These are phyloP conservation scores for Nasonia longicornis DNA, from an alignment of 1,140 invertebrate species.

Conservation along the genomic window DNA sequence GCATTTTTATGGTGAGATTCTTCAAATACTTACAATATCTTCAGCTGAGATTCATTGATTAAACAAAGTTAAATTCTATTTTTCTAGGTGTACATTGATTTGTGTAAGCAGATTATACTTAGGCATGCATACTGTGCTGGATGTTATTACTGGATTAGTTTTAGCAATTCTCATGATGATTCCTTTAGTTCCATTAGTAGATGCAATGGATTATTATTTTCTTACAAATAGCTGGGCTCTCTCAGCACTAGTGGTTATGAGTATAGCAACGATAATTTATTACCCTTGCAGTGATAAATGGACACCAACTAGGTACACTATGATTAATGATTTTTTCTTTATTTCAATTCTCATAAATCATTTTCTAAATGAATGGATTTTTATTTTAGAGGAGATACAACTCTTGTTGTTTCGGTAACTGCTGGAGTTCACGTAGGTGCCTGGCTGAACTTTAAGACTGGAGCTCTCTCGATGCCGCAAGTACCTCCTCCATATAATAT, in stretches of 20 bases:
- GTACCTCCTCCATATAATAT: constrained; percentile 78
- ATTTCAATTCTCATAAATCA: background rate
- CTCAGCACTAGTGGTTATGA: constrained; percentile 73
- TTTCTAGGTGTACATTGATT: constrained; percentile 79
- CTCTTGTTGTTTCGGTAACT: constrained; percentile 84
- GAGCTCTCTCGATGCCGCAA: constrained; percentile 73
- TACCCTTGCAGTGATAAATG: constrained; percentile 82
- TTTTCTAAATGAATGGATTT: background rate
- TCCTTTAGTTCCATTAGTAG: constrained; percentile 80
- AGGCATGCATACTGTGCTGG: constrained; percentile 92
- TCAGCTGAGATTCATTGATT: background rate
- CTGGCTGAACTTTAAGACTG: constrained; percentile 86
- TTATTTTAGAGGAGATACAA: constrained; percentile 83
- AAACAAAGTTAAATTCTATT: constrained; percentile 19
- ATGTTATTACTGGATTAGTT: constrained; percentile 80
- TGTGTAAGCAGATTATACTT: constrained; percentile 89
- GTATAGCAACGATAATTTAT: constrained; percentile 77
- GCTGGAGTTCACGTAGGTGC: constrained; percentile 84
- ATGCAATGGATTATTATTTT: constrained; percentile 79
- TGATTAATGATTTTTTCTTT: constrained; percentile 33
- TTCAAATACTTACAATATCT: background rate
- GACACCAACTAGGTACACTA: constrained; percentile 82
- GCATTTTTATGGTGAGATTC: constrained; percentile 70
- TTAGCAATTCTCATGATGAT: constrained; percentile 78
- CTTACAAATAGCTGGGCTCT: constrained; percentile 78